Evolutionary conservation across 2,797 vertebrate species (phyloP), one percentile per base, ranked within the genome.

Genomic region (Phalloptychus januarius): DNA sequence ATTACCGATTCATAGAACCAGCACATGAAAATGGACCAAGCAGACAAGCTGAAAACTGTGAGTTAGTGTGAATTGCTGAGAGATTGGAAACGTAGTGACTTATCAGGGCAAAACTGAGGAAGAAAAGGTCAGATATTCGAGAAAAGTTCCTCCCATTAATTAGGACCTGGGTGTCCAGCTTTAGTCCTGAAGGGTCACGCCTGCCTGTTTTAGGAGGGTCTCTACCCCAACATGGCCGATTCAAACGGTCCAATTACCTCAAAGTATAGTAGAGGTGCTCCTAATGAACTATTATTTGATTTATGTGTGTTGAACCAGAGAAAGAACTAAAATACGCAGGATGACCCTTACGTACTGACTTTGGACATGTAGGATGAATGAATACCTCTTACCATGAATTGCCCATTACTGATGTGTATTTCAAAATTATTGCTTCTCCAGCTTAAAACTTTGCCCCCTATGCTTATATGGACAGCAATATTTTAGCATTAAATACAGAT

Each of bases 31-130:
- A 63, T 18, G 58, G 28, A 58, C 54, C 15, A 23, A 79, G 16
- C n/a, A 45, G 52, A 80, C n/a, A 25, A 33, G 10, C 18, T 45
- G 50, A 23, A 12, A 50, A 48, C 73, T 31, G 58, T 10, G 38
- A 36, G 44, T 79, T 28, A 75, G 73, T 63, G 77, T 11, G 5
- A 71, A 58, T 15, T 48, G 40, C 54, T 63, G 46, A 78, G 50
- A 79, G 16, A 1, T 33, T 84, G 79, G 76, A 80, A 82, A 83
- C 1, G 0, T 83, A 78, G 71, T 80, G 79, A 85, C 72, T 79
- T 73, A 75, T 28, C 25, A 33, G 45, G 38, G 69, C 31, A 76
- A 72, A 86, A 11, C 38, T 83, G 79, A 79, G 87, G 79, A 83
- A 85, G 5, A 0, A 11, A 12, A 73, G 77, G 40, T 7, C 2